These are phyloP conservation scores for Hephaestus fuliginosus DNA, from an alignment of 2,797 vertebrate genomes.

Conservation along the genomic window DNA sequence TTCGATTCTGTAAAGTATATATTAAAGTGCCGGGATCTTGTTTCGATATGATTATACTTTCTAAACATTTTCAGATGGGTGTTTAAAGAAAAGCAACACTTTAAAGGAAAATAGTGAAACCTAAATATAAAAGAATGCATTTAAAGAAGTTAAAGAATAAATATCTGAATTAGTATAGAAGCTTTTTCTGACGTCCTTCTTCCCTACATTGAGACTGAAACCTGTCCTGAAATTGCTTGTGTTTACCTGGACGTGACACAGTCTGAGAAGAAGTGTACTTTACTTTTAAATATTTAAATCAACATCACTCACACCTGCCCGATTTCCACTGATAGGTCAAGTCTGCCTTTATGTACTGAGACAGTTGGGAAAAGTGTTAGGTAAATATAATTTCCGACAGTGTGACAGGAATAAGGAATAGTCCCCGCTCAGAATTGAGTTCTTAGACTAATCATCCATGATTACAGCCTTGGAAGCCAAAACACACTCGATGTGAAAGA, in stretches of 20 bases:
- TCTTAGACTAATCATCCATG: conserved; percentile 81
- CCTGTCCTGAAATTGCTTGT: conserved; percentile 26
- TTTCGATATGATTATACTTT: background rate
- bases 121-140: background rate
- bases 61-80: background rate
- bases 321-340: conserved; percentile 70
- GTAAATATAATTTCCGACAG: conserved; percentile 78
- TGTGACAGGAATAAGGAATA: conserved; percentile 82
- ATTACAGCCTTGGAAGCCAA: conserved; percentile 82
- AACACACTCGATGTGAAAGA: conserved; percentile 82
- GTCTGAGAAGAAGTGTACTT: conserved; percentile 22
- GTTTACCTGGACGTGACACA: background rate
- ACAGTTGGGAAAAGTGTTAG: conserved; percentile 71
- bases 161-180: background rate
- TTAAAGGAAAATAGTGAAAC: background rate
- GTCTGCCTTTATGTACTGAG: conserved; percentile 56
- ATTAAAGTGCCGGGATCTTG: background rate
- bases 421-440: conserved; percentile 74
- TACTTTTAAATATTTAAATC: conserved; percentile 52
- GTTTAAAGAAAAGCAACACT: background rate
- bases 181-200: background rate
- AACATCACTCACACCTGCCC: conserved; percentile 47
- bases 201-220: conserved; percentile 7
- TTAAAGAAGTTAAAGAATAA: background rate
- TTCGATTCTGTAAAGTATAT: background rate